A percentile compares a stretch with the other conserved stretches of the same genome.
These are phyloP conservation scores for Scyliorhinus canicula DNA, from an alignment of 2,797 vertebrate genomes.

Conservation along the genomic window DNA sequence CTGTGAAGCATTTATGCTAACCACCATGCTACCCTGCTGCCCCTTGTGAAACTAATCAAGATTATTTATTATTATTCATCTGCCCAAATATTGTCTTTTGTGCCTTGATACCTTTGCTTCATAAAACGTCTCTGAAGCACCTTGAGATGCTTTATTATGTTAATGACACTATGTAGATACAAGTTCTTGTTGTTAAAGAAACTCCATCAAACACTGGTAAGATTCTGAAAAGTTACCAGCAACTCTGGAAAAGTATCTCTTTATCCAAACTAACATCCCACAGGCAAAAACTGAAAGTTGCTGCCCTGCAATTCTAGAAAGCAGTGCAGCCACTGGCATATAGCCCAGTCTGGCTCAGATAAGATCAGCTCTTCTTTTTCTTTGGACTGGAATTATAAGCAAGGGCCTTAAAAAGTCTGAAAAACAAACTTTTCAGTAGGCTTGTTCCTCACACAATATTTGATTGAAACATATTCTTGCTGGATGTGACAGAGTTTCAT, in stretches of 20 bases:
- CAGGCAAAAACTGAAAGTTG: not conserved
- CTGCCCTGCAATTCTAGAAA: not conserved
- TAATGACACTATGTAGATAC: too few relatives aligned
- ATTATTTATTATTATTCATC: too few relatives aligned
- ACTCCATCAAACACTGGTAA: not conserved
- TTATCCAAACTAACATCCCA: not conserved
- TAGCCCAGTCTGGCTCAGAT: not conserved
- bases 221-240: not conserved
- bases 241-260: not conserved
- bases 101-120: too few relatives aligned
- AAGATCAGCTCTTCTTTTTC: slow-evolving; percentile 19
- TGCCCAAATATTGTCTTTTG: too few relatives aligned
- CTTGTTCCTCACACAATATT: not conserved
- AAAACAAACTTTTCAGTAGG: slow-evolving; percentile 13
- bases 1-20: too few relatives aligned
- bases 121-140: too few relatives aligned
- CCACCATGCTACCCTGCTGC: too few relatives aligned
- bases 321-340: not conserved
- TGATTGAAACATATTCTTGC: not conserved
- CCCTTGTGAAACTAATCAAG: too few relatives aligned
- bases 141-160: too few relatives aligned
- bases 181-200: not conserved
- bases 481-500: not conserved
- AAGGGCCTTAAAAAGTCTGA: not conserved
- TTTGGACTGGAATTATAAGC: not conserved